phyloP scores from a whole-genome alignment of 2,797 vertebrate species.

The Macrochelys suwanniensis region DNA sequence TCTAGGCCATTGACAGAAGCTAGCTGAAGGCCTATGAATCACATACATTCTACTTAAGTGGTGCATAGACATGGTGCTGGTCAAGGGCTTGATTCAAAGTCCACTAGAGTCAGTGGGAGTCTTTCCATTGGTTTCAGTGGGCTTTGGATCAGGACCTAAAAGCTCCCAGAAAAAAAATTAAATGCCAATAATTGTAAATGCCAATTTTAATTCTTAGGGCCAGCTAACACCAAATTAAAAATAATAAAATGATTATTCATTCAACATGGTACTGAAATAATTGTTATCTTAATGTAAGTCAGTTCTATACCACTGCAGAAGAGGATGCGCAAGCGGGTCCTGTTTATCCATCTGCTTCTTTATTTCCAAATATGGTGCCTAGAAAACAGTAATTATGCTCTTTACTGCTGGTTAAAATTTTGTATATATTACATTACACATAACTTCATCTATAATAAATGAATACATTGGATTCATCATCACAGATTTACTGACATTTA shows the following conservation, averaged over 20 bases:
- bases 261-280: not conserved
- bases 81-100: not conserved
- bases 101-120: not conserved
- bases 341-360: constrained; percentile 96
- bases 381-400: constrained; percentile 65
- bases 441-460: not conserved
- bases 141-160: not conserved
- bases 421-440: not conserved
- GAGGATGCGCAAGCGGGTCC: constrained; percentile 90
- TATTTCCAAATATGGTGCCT: constrained; percentile 94
- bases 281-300: not conserved
- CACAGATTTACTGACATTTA: constrained; percentile 28
- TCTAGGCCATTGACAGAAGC: not conserved
- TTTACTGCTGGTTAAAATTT: constrained; percentile 50
- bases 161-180: constrained; percentile 5
- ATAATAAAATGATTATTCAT: not conserved
- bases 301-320: constrained; percentile 88
- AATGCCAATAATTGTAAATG: not conserved
- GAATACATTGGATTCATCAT: not conserved
- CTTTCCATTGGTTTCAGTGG: not conserved
- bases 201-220: not conserved
- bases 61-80: not conserved
- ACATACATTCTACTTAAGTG: not conserved
- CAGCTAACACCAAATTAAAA: not conserved
- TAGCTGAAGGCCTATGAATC: not conserved